A percentile compares a stretch with the other conserved stretches of the same genome.
Conservation (phyloP, 2,113 vertebrate species). For the Hippocampus zosterae region DNA sequence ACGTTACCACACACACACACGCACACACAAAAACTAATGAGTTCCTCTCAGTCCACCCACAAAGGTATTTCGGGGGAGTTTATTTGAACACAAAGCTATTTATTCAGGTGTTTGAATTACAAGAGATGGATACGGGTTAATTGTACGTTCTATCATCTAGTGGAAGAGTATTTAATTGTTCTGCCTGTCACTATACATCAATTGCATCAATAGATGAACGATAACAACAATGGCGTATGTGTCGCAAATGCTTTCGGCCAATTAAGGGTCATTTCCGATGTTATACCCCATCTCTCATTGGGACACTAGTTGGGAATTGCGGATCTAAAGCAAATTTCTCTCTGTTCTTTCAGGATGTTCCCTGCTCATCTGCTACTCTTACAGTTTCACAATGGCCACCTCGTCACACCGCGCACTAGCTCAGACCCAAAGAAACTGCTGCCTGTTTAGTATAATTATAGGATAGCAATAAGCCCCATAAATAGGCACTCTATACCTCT, state of each 20-base stretch:
- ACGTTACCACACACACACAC: neutral
- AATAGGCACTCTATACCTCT: conserved; percentile 39
- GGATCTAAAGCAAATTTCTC: neutral
- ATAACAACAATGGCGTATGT: neutral
- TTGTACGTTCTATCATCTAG: neutral
- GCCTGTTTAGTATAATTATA: conserved; percentile 55
- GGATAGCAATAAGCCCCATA: conserved; percentile 78
- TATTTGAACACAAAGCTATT: no score
- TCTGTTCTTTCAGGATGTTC: conserved; percentile 78
- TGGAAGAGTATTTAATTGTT: neutral
- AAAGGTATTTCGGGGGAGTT: no score
- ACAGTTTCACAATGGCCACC: conserved; percentile 78
- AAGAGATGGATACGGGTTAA: neutral
- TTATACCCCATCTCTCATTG: neutral
- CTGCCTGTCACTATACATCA: neutral
- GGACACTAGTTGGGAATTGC: neutral
- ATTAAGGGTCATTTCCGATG: neutral
- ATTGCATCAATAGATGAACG: neutral
- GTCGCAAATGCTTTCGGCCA: neutral
- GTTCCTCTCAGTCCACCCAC: no score
- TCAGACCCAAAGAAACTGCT: conserved; percentile 63
- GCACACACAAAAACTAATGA: neutral
- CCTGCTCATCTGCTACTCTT: conserved; percentile 55
- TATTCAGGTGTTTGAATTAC: neutral
- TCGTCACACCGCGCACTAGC: conserved; percentile 51